Conservation (phyloP, 2,888 invertebrate species). For the Euplagia quadripunctaria region DNA sequence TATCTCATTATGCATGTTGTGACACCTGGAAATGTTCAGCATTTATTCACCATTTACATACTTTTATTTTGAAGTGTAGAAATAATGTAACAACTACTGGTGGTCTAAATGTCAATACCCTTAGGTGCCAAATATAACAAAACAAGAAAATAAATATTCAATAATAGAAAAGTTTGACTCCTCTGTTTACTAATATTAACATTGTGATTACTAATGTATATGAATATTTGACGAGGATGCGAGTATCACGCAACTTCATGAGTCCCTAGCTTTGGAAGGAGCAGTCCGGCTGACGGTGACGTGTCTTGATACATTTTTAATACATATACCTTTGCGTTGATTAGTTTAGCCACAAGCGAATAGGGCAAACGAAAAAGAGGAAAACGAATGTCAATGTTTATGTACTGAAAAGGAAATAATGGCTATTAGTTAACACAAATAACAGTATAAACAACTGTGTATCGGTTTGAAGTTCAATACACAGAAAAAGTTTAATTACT, state of each 20-base stretch:
- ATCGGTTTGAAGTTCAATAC: neutral
- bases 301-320: constrained; percentile 64
- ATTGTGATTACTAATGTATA: constrained; percentile 57
- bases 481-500: neutral
- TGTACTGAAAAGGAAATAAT: neutral
- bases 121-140: neutral
- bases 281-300: constrained; percentile 39
- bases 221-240: constrained; percentile 63
- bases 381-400: neutral
- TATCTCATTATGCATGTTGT: no score
- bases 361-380: constrained; percentile 20
- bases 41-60: no score
- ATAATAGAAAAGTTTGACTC: neutral
- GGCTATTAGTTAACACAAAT: neutral
- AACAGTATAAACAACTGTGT: neutral
- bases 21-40: no score
- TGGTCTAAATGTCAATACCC: neutral
- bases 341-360: constrained; percentile 38
- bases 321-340: constrained; percentile 44
- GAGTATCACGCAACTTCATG: constrained; percentile 58
- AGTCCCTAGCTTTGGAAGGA: constrained; percentile 51
- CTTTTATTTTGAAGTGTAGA: no score
- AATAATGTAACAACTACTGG: neutral
- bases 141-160: neutral
- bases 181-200: constrained; percentile 27